Percentiles rank a stretch among this genome's conserved stretches.
phyloP scores from a whole-genome alignment of 2,113 vertebrate species.

The Odontophorus gujanensis region DNA sequence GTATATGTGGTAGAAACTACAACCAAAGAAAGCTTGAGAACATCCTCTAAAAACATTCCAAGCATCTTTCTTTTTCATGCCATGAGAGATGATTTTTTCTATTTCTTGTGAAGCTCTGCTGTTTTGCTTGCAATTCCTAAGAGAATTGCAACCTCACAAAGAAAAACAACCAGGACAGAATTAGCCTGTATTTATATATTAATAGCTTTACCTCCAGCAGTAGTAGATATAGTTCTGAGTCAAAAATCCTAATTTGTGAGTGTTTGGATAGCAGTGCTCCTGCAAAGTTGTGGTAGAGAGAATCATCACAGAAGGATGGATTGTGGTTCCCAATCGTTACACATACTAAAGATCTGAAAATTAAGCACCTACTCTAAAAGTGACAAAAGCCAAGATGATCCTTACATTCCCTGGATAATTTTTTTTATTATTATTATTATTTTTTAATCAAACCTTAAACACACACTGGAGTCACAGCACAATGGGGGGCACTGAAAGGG shows the following conservation, averaged over 20 bases:
- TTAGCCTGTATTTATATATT: constrained; percentile 66
- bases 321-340: neutral
- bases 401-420: constrained; percentile 8
- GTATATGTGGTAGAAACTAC: constrained; percentile 33
- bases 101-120: constrained; percentile 47
- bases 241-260: constrained; percentile 18
- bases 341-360: neutral
- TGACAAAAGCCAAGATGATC: neutral
- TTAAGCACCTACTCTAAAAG: neutral
- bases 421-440: too few relatives aligned
- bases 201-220: constrained; percentile 58
- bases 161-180: constrained; percentile 66
- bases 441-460: constrained; percentile 6
- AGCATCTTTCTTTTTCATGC: constrained; percentile 56
- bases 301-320: neutral
- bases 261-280: constrained; percentile 1
- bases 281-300: constrained; percentile 18
- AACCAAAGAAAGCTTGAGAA: constrained; percentile 67
- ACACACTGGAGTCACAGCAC: neutral
- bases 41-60: constrained; percentile 72
- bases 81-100: constrained; percentile 48
- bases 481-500: neutral
- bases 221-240: constrained; percentile 27
- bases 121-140: constrained; percentile 61
- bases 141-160: constrained; percentile 59